phyloP scores from a whole-genome alignment of 2,113 vertebrate genomes.

The Nothobranchius kuhntae region DNA sequence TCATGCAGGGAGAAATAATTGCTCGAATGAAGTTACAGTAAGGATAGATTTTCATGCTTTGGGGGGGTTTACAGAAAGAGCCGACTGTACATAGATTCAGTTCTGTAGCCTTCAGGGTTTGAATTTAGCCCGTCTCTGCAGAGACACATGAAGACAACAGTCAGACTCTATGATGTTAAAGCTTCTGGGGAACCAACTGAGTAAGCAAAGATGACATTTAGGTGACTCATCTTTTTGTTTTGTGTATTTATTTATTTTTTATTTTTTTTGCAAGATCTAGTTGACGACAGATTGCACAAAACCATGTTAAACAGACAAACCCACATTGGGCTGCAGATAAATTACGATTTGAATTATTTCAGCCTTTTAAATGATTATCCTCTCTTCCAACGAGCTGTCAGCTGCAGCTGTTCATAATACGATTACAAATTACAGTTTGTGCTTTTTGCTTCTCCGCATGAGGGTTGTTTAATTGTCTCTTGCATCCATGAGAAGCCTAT shows the following conservation, averaged over 20 bases:
- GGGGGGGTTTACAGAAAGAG: background rate
- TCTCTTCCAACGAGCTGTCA: conserved; percentile 3
- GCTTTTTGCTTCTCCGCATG: background rate
- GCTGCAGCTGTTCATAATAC: conserved; percentile 3
- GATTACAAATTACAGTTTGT: conserved; percentile 17
- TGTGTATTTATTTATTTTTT: background rate
- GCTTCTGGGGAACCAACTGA: conserved; percentile 33
- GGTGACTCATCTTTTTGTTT: conserved; percentile 51
- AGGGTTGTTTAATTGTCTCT: conserved; percentile 9
- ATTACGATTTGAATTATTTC: background rate
- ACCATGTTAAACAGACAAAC: background rate
- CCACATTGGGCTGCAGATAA: conserved; percentile 14
- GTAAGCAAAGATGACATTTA: conserved; percentile 56
- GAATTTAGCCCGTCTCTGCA: conserved; percentile 27
- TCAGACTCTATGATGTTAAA: conserved; percentile 40
- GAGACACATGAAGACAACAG: conserved; percentile 5
- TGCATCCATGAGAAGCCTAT: background rate
- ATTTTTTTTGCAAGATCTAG: conserved; percentile 22
- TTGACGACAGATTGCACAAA: conserved; percentile 16
- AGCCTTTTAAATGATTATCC: background rate
- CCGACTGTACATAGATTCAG: background rate
- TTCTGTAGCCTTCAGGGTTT: conserved; percentile 7
- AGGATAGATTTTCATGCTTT: background rate
- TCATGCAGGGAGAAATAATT: conserved; percentile 3
- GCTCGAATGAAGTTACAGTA: conserved; percentile 8